Percentiles rank a stretch among this genome's conserved stretches.
These are phyloP conservation scores for Apoderus coryli DNA, from an alignment of 2,888 invertebrate species.

Conservation along the genomic window DNA sequence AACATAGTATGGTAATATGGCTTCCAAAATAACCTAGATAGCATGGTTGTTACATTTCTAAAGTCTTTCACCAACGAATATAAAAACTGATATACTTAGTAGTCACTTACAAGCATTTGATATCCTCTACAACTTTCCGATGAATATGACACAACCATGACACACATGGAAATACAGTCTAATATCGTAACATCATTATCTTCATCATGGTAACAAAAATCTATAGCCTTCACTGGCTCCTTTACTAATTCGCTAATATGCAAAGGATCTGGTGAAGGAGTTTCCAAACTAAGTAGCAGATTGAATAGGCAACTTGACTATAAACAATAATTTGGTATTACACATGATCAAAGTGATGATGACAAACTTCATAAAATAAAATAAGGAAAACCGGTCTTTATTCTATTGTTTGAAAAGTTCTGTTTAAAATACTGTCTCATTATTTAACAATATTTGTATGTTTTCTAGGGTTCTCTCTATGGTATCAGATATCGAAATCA, in stretches of 20 bases:
- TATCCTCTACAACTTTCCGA: slow-evolving; percentile 88
- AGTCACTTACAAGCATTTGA: slow-evolving; percentile 65
- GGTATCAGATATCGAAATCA: too few relatives aligned
- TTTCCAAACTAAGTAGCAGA: slow-evolving; percentile 78
- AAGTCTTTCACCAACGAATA: slow-evolving; percentile 3
- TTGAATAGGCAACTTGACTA: slow-evolving; percentile 78
- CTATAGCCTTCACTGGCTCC: slow-evolving; percentile 84
- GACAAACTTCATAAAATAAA: too few relatives aligned
- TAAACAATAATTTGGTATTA: slow-evolving; percentile 10
- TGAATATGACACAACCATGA: slow-evolving; percentile 97
- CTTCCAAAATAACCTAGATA: slow-evolving; percentile 85
- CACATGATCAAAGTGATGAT: too few relatives aligned
- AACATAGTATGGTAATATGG: slow-evolving; percentile 89
- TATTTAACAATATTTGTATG: too few relatives aligned
- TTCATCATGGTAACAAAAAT: slow-evolving; percentile 98
- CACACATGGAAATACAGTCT: slow-evolving; percentile 96
- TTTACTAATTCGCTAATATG: slow-evolving; percentile 87
- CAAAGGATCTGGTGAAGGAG: slow-evolving; percentile 85
- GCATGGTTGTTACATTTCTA: slow-evolving; percentile 4
- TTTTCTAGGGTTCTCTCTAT: too few relatives aligned
- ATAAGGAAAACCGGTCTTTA: too few relatives aligned
- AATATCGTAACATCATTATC: slow-evolving; percentile 92
- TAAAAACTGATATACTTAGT: slow-evolving; percentile 1
- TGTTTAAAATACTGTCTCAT: neutral
- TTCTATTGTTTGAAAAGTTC: too few relatives aligned